Base-by-base conservation (phyloP, 2,888 invertebrate species). In the Cataglyphis altisquamis region DNA sequence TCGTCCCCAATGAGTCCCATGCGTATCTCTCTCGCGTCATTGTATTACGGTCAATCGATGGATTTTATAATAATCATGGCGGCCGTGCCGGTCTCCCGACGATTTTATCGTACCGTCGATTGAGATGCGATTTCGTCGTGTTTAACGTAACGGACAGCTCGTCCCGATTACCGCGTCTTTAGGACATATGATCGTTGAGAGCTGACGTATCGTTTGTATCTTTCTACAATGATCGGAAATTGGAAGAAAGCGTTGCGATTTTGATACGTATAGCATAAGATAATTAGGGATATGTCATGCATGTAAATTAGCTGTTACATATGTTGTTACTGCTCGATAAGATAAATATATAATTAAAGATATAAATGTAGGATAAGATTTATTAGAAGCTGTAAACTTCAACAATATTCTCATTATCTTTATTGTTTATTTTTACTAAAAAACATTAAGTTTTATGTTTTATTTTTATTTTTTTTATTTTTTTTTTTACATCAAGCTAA, bases 21-120 rank as follows among this genome's bases (percentile, higher is more conserved):
- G 48, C 52, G 10, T 64, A 81, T 63, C 83, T 87, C 82, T 85
- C 73, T 62, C 82, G 64, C 81, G 68, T 83, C 41, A 57, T 87
- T 32, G 72, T 81, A 82, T 83, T 85, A 87, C 77, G 87, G 86
- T 88, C 86, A 91, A 93, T 93, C 93, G 86, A 93, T 92, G 91
- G 84, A 90, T 92, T 92, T 91, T 91, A 87, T 84, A 91, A 92
- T 89, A 90, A 92, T 93, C 90, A 94, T 94, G 94, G 93, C 93
- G 89, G 92, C 92, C 93, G 90, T 73, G 91, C 91, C 93, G 91
- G 93, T 88, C 89, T 86, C 73, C 75, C 64, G 78, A 67, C 77
- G 48, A 70, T 86, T 85, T 82, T 45, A 39, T 32, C 12, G 32
- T 10, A 1, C n/a, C 15, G 29, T 45, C n/a, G 52, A 18, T 32